Percentiles rank a stretch among this genome's conserved stretches.
Conservation (phyloP, 2,888 invertebrate genomes). For the Anticlea derivata region DNA sequence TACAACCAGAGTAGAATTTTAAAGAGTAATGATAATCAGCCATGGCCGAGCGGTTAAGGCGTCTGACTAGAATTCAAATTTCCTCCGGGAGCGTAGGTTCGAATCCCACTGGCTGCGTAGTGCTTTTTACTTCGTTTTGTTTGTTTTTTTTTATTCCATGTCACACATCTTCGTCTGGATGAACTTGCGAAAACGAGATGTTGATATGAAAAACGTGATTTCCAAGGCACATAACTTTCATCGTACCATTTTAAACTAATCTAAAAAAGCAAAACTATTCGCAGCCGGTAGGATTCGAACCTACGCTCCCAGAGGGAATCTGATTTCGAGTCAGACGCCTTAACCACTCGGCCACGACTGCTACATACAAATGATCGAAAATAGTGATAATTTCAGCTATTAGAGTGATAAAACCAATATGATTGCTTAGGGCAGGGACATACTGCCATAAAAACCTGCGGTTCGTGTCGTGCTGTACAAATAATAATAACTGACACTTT, state of each 20-base stretch:
- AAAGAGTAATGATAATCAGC: no score
- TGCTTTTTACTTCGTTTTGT: no score
- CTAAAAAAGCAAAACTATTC: slow-evolving; percentile 47
- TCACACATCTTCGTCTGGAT: no score
- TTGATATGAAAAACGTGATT: no score
- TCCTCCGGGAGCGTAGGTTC: slow-evolving; percentile 95
- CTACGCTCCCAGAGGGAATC: slow-evolving; percentile 95
- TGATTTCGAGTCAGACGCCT: slow-evolving; percentile 95
- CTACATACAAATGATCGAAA: slow-evolving; percentile 44
- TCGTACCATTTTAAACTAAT: background rate
- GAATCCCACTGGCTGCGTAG: slow-evolving; percentile 93
- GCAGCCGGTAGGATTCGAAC: slow-evolving; percentile 95
- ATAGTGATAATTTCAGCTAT: slow-evolving; percentile 1
- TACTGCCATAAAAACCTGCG: slow-evolving; percentile 1
- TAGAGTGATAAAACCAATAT: background rate
- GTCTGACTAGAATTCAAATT: slow-evolving; percentile 95
- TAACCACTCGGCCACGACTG: slow-evolving; percentile 95
- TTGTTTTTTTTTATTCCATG: background rate
- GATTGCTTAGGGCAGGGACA: background rate
- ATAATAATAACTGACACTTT: no score
- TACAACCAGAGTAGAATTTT: no score
- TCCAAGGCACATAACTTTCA: no score
- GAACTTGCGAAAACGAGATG: no score
- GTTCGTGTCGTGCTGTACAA: no score
- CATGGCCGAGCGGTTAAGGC: slow-evolving; percentile 95